Evolutionary conservation across 2,888 invertebrate genomes (phyloP), one percentile per base, ranked within the genome.

Genomic region (Rotaria magnacalcarata): DNA sequence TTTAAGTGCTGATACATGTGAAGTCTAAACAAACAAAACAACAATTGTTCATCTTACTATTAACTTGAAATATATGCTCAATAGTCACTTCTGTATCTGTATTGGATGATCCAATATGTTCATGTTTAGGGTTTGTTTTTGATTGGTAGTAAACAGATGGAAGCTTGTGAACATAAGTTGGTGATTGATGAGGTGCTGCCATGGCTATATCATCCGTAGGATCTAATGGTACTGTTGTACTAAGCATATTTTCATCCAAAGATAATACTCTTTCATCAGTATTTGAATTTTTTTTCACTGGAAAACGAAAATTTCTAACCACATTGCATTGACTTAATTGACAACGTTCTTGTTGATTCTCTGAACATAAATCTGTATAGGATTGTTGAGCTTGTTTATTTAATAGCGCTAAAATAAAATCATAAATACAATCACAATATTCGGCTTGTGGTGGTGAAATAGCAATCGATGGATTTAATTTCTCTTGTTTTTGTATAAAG

Each of bases 281-380:
- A 34, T 11, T 19, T 67, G 11, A 0, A 16, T 67, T 34, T 34
- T 67, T 5, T 19, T 19, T 34, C 19, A 34, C 0, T 34, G 67
- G 41, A n/a, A 41, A 19, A 67, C 19, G 24, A 47, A 80, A 80
- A 47, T 80, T 47, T 34, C 47, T 43, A 8, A 80, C 47, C 24
- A 80, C n/a, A 47, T n/a, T 80, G 47, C 80, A 80, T 80, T 80
- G 47, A 80, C 47, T 80, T 80, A 80, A 80, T 80, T 47, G 47
- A 47, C 80, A 80, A 80, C 80, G 80, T 80, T 80, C 80, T 80
- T 80, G n/a, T 47, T 80, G 80, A 80, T 47, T 80, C 11, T 80
- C 47, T 47, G 43, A 47, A 47, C 80, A 80, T n/a, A 11, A 4
- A 43, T 80, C 80, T 21, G n/a, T n/a, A n/a, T 80, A 80, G 1